Evolutionary conservation across 92 coral and sea anemone genomes (phyloP).

Genomic region (Umimayanthus kanabou): DNA sequence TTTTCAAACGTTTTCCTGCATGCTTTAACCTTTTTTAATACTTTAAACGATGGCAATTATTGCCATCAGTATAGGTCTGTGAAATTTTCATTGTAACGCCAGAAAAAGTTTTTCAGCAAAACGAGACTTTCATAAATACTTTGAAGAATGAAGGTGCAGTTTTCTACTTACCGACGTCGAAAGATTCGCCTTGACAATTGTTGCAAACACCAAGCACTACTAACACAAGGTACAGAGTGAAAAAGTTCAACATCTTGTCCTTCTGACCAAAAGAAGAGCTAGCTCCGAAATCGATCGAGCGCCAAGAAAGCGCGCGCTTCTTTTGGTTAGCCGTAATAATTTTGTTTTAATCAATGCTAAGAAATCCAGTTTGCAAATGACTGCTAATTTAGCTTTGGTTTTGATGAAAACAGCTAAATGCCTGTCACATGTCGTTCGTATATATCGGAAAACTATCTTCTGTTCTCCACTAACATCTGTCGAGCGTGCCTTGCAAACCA

Average conservation of each 20-base stretch:
- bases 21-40: neutral
- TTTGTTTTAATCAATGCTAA: neutral
- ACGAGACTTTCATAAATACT: neutral
- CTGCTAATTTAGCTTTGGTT: neutral
- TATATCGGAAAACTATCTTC: neutral
- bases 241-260: conserved; percentile 6
- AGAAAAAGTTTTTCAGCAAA: neutral
- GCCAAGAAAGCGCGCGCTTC: neutral
- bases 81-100: neutral
- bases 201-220: neutral
- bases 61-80: neutral
- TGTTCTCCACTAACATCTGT: neutral
- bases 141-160: neutral
- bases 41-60: neutral
- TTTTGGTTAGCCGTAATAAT: neutral
- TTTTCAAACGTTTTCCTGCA: neutral
- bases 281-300: neutral
- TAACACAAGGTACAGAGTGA: neutral
- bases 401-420: conserved; percentile 3
- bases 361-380: neutral
- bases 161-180: conserved; percentile 29
- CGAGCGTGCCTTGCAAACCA: neutral
- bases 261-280: neutral
- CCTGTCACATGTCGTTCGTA: neutral
- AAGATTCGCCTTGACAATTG: neutral